Conservation (phyloP, 1,140 invertebrate species). For the Oncopodura yosiiana region DNA sequence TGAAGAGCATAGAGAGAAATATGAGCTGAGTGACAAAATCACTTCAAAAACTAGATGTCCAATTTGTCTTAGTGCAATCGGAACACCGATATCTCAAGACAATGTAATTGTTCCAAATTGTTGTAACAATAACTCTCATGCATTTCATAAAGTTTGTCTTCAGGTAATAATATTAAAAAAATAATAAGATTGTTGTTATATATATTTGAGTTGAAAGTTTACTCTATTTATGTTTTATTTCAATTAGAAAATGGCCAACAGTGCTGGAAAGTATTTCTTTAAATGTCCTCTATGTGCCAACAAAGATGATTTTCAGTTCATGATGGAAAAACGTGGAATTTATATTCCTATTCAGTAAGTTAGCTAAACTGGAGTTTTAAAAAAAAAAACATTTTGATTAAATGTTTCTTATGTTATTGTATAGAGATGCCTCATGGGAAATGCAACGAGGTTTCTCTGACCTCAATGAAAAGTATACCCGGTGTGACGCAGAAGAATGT, state of each 20-base stretch:
- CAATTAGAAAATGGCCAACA: no score
- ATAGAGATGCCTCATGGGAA: slow-evolving; percentile 58
- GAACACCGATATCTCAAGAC: slow-evolving; percentile 34
- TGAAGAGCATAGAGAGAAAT: slow-evolving; percentile 13
- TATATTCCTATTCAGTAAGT: slow-evolving; percentile 50
- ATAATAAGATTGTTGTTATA: no score
- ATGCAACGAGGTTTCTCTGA: slow-evolving; percentile 49
- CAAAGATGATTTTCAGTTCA: slow-evolving; percentile 46
- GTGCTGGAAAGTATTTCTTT: no score
- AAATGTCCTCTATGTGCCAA: slow-evolving; percentile 62
- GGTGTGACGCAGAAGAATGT: slow-evolving; percentile 20
- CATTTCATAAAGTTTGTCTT: slow-evolving; percentile 46
- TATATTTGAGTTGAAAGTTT: no score
- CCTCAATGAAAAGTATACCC: slow-evolving; percentile 11
- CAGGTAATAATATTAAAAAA: slow-evolving; percentile 35
- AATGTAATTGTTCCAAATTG: slow-evolving; percentile 43
- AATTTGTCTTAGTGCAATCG: slow-evolving; percentile 42
- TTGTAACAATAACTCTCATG: slow-evolving; percentile 43
- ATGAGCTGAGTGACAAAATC: no score
- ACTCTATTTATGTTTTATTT: no score
- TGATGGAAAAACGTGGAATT: slow-evolving; percentile 50
- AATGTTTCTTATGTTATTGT: no score
- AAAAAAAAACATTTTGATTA: slow-evolving; percentile 5
- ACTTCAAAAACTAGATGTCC: slow-evolving; percentile 28
- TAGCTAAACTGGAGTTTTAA: not conserved